These are phyloP conservation scores for Lateolabrax maculatus DNA, from an alignment of 2,797 vertebrate species.

Conservation along the genomic window DNA sequence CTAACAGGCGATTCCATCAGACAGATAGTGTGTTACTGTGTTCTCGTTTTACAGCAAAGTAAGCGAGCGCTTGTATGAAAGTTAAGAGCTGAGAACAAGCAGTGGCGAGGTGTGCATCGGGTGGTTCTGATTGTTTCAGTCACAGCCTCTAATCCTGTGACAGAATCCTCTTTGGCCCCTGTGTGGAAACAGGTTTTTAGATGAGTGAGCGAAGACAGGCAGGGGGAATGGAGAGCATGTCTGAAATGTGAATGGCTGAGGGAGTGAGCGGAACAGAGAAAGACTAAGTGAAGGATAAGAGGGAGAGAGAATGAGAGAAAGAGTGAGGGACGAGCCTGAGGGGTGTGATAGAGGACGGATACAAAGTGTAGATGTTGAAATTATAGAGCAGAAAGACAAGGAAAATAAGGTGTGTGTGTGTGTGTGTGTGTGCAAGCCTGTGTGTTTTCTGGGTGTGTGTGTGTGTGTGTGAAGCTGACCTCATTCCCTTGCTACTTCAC, in stretches of 20 bases:
- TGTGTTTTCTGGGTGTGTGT: background rate
- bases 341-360: background rate
- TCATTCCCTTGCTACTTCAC: conserved; percentile 16
- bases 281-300: background rate
- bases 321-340: background rate
- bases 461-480: conserved; percentile 1
- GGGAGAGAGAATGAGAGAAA: background rate
- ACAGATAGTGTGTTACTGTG: background rate
- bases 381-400: background rate
- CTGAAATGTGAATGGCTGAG: background rate
- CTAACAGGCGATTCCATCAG: background rate
- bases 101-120: background rate
- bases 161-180: conserved; percentile 24
- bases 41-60: background rate
- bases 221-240: background rate
- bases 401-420: background rate
- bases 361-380: background rate
- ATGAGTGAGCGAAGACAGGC: conserved; percentile 17
- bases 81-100: conserved; percentile 10
- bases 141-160: conserved; percentile 30
- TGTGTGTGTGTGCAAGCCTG: background rate
- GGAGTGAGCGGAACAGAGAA: background rate
- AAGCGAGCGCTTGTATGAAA: background rate
- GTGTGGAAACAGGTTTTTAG: conserved; percentile 44
- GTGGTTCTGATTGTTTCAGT: conserved; percentile 33